Conservation (phyloP, 2,888 invertebrate genomes). For the Pasiphila rectangulata region DNA sequence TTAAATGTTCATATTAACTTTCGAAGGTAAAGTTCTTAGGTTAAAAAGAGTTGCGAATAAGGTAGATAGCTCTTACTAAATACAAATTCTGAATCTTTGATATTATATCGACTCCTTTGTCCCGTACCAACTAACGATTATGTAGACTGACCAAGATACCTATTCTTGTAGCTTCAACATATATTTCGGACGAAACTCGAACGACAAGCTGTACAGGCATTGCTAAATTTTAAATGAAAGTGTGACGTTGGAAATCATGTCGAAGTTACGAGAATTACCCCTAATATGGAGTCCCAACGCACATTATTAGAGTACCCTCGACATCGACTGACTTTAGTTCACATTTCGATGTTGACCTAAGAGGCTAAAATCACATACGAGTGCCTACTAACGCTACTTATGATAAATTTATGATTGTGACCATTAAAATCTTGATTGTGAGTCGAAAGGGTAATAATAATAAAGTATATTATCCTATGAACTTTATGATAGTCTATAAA, state of each 20-base stretch:
- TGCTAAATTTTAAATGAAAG: too few species aligned
- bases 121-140: constrained; percentile 19
- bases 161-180: neutral
- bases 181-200: neutral
- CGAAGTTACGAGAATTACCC: neutral
- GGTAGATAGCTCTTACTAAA: too few species aligned
- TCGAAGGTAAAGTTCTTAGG: too few species aligned
- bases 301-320: constrained; percentile 46
- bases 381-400: constrained; percentile 79
- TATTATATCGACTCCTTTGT: constrained; percentile 8
- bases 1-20: too few species aligned
- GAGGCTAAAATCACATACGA: constrained; percentile 69
- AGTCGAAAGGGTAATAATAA: constrained; percentile 73
- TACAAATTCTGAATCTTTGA: neutral
- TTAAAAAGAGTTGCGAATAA: too few species aligned
- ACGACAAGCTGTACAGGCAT: neutral
- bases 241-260: neutral
- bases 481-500: constrained; percentile 55
- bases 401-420: constrained; percentile 74
- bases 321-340: constrained; percentile 57
- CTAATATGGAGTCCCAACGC: constrained; percentile 14
- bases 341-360: constrained; percentile 43
- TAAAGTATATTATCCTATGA: constrained; percentile 61
- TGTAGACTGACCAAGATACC: constrained; percentile 14
- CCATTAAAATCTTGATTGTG: constrained; percentile 76